Conservation (phyloP, 2,113 vertebrate species). For the Sapajus apella region DNA sequence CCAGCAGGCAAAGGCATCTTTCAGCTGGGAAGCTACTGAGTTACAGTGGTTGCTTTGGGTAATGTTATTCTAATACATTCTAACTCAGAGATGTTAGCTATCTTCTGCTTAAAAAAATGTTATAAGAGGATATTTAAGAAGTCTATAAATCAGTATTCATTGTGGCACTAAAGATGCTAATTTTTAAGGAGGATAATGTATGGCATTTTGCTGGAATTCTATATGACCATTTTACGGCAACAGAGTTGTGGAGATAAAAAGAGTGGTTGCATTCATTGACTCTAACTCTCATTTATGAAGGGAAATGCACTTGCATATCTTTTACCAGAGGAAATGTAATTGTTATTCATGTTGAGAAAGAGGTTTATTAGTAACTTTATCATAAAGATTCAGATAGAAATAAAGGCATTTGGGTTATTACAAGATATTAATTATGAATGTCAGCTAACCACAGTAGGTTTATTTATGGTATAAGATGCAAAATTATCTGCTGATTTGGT, state of each 20-base stretch:
- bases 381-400: constrained; percentile 57
- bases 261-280: constrained; percentile 75
- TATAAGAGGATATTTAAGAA: constrained; percentile 69
- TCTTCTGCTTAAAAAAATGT: constrained; percentile 66
- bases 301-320: constrained; percentile 75
- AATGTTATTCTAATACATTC: constrained; percentile 46
- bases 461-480: constrained; percentile 32
- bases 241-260: constrained; percentile 77
- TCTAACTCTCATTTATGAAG: constrained; percentile 78
- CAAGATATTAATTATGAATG: constrained; percentile 73
- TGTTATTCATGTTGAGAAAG: constrained; percentile 72
- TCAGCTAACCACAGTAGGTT: constrained; percentile 9
- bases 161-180: constrained; percentile 74
- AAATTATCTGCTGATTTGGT: constrained; percentile 28
- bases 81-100: constrained; percentile 62
- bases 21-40: not conserved
- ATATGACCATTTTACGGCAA: constrained; percentile 69
- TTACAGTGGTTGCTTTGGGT: constrained; percentile 26
- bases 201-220: constrained; percentile 70
- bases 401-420: constrained; percentile 68
- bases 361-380: constrained; percentile 70
- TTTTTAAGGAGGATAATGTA: constrained; percentile 73
- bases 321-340: constrained; percentile 71
- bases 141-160: constrained; percentile 80
- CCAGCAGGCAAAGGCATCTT: constrained; percentile 37